Percentiles rank a stretch among this genome's conserved stretches.
phyloP scores from a whole-genome alignment of 2,888 invertebrate species.

The Phyllotreta striolata region DNA sequence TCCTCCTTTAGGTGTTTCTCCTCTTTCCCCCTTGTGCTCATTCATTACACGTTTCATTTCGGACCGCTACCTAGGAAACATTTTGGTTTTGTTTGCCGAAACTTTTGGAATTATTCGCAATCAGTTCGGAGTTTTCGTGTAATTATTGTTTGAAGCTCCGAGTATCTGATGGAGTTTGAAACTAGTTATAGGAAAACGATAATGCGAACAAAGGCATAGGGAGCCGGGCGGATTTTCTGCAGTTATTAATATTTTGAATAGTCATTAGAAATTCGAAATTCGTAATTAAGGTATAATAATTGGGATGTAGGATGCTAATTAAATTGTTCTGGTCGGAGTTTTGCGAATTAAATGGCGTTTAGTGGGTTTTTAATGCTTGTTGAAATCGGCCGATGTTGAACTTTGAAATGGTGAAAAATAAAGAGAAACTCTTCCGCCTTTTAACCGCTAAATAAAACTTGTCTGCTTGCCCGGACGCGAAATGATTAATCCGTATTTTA shows the following conservation, averaged over 20 bases:
- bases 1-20: neutral
- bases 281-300: conserved; percentile 6
- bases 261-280: conserved; percentile 5
- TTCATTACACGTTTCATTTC: conserved; percentile 31
- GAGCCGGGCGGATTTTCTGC: conserved; percentile 17
- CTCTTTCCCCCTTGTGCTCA: conserved; percentile 15
- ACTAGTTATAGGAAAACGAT: conserved; percentile 35
- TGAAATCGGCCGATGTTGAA: too few species aligned
- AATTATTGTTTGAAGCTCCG: conserved; percentile 39
- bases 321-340: neutral
- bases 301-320: neutral
- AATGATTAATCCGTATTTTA: conserved; percentile 19
- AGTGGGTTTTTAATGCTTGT: too few species aligned
- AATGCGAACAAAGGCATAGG: conserved; percentile 24
- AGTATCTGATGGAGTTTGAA: conserved; percentile 31
- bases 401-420: too few species aligned
- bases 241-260: conserved; percentile 25
- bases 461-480: conserved; percentile 6
- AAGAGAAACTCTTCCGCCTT: neutral
- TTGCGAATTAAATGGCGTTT: too few species aligned
- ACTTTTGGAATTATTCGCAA: conserved; percentile 40
- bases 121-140: conserved; percentile 40
- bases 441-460: neutral
- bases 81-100: conserved; percentile 35
- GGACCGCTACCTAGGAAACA: conserved; percentile 26